Base-by-base conservation (phyloP, 2,888 invertebrate genomes). In the Scaptodrosophila latifasciaeformis region DNA sequence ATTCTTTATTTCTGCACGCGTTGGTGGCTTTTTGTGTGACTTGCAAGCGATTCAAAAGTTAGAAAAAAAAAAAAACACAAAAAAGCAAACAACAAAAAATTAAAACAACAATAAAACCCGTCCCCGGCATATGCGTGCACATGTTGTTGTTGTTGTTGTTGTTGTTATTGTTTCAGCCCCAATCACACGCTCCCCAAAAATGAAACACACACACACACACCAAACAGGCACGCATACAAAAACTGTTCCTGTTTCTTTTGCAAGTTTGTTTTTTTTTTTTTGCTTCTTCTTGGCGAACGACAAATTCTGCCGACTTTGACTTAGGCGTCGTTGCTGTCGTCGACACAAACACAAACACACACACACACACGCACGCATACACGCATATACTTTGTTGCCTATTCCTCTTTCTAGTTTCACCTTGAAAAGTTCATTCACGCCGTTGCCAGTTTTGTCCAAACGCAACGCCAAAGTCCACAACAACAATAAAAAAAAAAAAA, bases 371-470 rank as follows among this genome's bases (percentile, higher is more conserved):
- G n/a, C n/a, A n/a, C n/a, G n/a, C n/a, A n/a, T n/a, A n/a, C n/a
- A n/a, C n/a, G n/a, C n/a, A n/a, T n/a, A n/a, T n/a, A n/a, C n/a
- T 48, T 50, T 58, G 48, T 74, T 74, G 62, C 63, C 71, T 71
- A 78, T 65, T 71, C 70, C 69, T 27, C 68, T 70, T 66, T 68
- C 77, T 64, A 81, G 74, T 79, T 83, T 83, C 82, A 83, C 82
- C 82, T 82, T 82, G 82, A 82, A 82, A 82, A 82, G 82, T 82
- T 82, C 82, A 83, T 82, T 82, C 82, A 83, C 82, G 81, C 67
- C 59, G 50, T 49, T 49, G 51, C 60, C 37, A 2, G 17, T 24
- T 24, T 48, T 57, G 53, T 50, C 78, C 47, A 79, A 82, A 82
- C 83, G 82, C 83, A 81, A 70, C 72, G 65, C 58, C 59, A 60